These are phyloP conservation scores for Vesta saturnalis DNA, from an alignment of 2,888 invertebrate species.

Conservation along the genomic window DNA sequence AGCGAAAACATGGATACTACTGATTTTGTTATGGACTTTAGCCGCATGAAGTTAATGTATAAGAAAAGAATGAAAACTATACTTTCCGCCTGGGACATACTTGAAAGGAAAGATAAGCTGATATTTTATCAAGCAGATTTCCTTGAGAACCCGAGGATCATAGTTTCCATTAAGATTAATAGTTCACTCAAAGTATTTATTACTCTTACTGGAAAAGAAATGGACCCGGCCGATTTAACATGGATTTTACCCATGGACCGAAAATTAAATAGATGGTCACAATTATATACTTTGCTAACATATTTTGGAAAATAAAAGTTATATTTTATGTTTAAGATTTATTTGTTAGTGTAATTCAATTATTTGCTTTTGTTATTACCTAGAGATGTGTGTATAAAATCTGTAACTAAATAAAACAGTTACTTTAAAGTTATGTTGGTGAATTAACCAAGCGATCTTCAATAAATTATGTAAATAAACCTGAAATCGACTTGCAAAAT, in stretches of 20 bases:
- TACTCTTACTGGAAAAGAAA: conserved; percentile 24
- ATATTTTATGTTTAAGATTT: too few species aligned
- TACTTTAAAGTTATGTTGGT: too few species aligned
- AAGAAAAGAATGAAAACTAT: background rate
- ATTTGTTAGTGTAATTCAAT: too few species aligned
- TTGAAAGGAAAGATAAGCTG: background rate
- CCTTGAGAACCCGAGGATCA: conserved; percentile 26
- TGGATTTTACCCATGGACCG: conserved; percentile 32
- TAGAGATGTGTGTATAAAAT: too few species aligned
- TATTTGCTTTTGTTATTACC: too few species aligned
- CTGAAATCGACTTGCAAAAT: too few species aligned
- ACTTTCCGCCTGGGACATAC: conserved; percentile 21
- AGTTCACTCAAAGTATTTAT: conserved; percentile 16
- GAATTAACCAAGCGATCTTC: too few species aligned
- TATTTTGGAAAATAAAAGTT: too few species aligned
- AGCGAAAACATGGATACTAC: conserved; percentile 17
- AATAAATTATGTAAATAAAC: too few species aligned
- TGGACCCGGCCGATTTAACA: conserved; percentile 37
- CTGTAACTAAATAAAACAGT: too few species aligned
- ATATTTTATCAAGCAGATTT: conserved; percentile 29
- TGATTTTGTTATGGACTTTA: conserved; percentile 34
- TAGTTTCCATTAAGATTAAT: conserved; percentile 27
- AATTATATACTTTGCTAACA: too few species aligned
- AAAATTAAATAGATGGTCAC: conserved; percentile 38
- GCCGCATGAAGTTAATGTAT: conserved; percentile 21